Evolutionary conservation across 2,888 invertebrate species (phyloP), one percentile per base, ranked within the genome.

Genomic region (Sipha maydis): DNA sequence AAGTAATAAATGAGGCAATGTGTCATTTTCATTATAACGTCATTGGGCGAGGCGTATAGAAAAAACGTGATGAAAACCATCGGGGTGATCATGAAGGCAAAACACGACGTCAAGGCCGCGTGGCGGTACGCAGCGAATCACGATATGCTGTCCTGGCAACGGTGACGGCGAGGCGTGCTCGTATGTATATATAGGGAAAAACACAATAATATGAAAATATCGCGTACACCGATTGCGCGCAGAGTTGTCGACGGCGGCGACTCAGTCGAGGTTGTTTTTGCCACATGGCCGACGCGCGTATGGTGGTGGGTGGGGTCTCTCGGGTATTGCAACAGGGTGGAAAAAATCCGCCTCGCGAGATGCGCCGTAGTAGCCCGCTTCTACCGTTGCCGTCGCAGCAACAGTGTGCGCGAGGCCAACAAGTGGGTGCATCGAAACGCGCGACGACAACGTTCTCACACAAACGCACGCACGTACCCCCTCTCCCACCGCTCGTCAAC

Each of bases 81-180:
- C 80, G 88, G 88, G 88, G 80, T 88, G 80, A 82, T 82, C 88
- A 75, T 75, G 88, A 82, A 82, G 73, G 88, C 80, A 48, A 80
- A 80, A 88, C 80, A 82, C 80, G 90, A 83, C 77, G 80, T 73
- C 82, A 85, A 90, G 90, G 89, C 86, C 90, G 90, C 90, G 89
- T 79, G 89, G 78, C 25, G 67, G 67, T 90, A 90, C 80, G 67
- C 79, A 67, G 79, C 85, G 71, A 79, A 85, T 85, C 79, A 71
- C 71, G 38, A 54, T 69, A 73, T 69, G 48, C 17, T 71, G 83
- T 75, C 73, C 73, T 56, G 56, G 83, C 73, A 28, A 34, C 25
- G 75, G 83, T 54, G 56, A 14, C 41, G 31, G 28, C 7, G 4
- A 21, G 14, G 17, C 48, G 25, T 11, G 28, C 38, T 19, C 21